These are phyloP conservation scores for Ibidorhyncha struthersii DNA, from an alignment of 2,113 vertebrate genomes.

Conservation along the genomic window DNA sequence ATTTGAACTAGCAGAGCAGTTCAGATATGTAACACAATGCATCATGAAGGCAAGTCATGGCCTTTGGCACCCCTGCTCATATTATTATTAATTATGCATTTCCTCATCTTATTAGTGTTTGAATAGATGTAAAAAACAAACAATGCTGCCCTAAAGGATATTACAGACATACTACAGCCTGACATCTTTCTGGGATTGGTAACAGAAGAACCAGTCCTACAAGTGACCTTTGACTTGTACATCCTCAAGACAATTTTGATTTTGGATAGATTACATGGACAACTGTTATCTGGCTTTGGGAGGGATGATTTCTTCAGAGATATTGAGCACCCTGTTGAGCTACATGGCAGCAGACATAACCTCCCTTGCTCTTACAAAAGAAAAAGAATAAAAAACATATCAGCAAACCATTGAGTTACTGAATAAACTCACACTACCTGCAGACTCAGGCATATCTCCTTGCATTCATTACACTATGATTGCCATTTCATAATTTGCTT, in stretches of 20 bases:
- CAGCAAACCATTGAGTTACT: not conserved
- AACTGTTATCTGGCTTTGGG: not conserved
- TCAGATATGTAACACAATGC: conserved; percentile 1
- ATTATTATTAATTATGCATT: conserved; percentile 20
- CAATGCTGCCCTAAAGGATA: not conserved
- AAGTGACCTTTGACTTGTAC: conserved; percentile 1
- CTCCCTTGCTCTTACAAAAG: not conserved
- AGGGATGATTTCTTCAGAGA: conserved; percentile 9
- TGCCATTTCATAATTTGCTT: not conserved
- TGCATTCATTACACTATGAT: not conserved
- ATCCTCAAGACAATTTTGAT: not conserved
- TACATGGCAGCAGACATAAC: not conserved
- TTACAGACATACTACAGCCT: not conserved
- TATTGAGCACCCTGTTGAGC: not conserved
- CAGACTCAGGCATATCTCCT: not conserved
- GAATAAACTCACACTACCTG: not conserved
- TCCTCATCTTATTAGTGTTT: conserved; percentile 35
- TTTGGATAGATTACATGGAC: conserved; percentile 17
- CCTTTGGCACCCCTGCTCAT: not conserved
- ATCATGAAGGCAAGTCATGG: not conserved
- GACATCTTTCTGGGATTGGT: not conserved
- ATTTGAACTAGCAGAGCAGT: conserved; percentile 2
- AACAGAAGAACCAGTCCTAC: conserved; percentile 1
- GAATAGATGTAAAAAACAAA: conserved; percentile 10
- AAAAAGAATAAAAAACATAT: not conserved